Base-by-base conservation (phyloP, 2,113 vertebrate species). In the Eurypyga helias region DNA sequence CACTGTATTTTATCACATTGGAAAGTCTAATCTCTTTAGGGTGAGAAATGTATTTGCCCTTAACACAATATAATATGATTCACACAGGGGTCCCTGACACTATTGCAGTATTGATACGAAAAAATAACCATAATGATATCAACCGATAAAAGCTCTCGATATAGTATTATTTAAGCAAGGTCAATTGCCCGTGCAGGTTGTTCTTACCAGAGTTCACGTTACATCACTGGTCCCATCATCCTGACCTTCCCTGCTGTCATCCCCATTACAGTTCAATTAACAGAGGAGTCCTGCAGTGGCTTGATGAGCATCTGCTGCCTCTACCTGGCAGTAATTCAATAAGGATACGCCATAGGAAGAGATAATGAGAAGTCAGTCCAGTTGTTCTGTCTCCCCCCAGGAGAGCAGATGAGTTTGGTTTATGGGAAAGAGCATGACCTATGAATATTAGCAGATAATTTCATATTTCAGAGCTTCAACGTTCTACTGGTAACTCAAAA, bases 251-350 rank as follows among this genome's bases (percentile, higher is more conserved):
- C 99, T 97, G 98, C 99, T 99, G 98, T 98, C 98, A 98, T 87
- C 96, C 97, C 98, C 98, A 99, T 99, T 99, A 99, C 98, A 98
- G 98, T 98, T 99, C 99, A 99, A 99, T 99, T 99, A 99, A 98
- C 97, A 98, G 96, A 96, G 96, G 98, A 97, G 97, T 96, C 98
- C 94, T 93, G 97, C 98, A 98, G 98, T 66, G 82, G 98, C 97
- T 98, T 98, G 98, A 98, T 98, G 98, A 99, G 98, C 99, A 99
- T 99, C 98, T 99, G 99, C 98, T 97, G 91, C 95, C 97, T 98
- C 98, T 98, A 98, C 98, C 98, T 98, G 98, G 98, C 97, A 98
- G 98, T 99, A 99, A 99, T 98, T 99, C 98, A 98, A 99, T 99
- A 98, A 99, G 97, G 97, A 96, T 49, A 83, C 95, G 6, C 98